Evolutionary conservation across 2,797 vertebrate species (phyloP).

Genomic region (Coregonus sp.): DNA sequence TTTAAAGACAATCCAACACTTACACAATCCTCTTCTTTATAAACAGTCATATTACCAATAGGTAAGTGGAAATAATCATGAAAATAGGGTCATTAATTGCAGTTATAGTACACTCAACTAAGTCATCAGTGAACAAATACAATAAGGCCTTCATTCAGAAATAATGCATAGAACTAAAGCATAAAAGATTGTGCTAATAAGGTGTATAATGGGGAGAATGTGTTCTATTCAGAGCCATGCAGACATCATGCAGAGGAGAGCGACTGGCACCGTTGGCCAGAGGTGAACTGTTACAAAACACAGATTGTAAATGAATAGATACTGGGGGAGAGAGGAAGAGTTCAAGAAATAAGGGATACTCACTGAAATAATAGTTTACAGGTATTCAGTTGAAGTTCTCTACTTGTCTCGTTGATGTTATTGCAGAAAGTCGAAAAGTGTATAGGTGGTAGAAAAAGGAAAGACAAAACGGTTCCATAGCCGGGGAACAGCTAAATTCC

Average conservation of each 20-base stretch:
- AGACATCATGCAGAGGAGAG: slow-evolving; percentile 10
- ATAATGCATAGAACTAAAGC: background rate
- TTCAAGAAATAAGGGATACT: slow-evolving; percentile 65
- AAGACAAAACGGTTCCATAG: slow-evolving; percentile 67
- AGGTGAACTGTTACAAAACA: slow-evolving; percentile 6
- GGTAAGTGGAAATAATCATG: background rate
- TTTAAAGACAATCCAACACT: background rate
- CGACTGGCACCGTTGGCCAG: slow-evolving; percentile 15
- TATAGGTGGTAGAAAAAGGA: slow-evolving; percentile 8
- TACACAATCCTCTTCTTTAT: background rate
- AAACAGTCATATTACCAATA: background rate
- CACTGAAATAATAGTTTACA: slow-evolving; percentile 68
- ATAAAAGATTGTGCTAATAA: background rate
- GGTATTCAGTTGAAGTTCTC: slow-evolving; percentile 57
- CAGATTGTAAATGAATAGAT: slow-evolving; percentile 5
- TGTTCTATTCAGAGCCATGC: background rate
- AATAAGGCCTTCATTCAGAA: background rate
- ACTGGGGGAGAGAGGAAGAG: slow-evolving; percentile 3
- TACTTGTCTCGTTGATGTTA: slow-evolving; percentile 27
- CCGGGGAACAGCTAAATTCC: slow-evolving; percentile 47
- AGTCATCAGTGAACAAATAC: background rate
- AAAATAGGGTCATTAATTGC: slow-evolving; percentile 7
- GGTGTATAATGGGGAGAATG: background rate
- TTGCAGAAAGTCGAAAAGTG: slow-evolving; percentile 1
- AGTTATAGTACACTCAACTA: background rate